Percentiles rank a stretch among this genome's conserved stretches.
Conservation (phyloP, 1,140 invertebrate species). For the Steinernema khuongi region DNA sequence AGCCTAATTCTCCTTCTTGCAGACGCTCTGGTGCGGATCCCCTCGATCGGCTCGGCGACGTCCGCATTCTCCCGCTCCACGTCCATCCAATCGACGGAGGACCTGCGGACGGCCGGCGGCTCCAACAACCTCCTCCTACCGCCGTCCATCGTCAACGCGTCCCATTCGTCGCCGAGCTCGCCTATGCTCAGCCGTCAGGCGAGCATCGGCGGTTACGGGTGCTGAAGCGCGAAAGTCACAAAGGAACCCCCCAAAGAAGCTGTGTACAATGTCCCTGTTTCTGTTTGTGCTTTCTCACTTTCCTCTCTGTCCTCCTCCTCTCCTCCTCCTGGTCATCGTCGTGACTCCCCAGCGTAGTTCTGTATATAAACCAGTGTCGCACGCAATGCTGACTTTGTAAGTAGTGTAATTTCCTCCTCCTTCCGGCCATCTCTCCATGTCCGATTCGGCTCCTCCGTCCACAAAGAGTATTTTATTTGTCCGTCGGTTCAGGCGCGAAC, state of each 20-base stretch:
- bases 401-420: too few species aligned
- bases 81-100: background rate
- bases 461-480: too few species aligned
- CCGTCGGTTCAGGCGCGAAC: too few species aligned
- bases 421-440: too few species aligned
- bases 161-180: background rate
- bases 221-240: conserved; percentile 3
- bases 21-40: background rate
- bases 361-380: too few species aligned
- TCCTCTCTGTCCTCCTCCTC: background rate
- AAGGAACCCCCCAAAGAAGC: too few species aligned
- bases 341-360: too few species aligned
- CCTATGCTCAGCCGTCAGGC: background rate
- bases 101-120: background rate
- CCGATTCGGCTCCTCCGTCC: too few species aligned
- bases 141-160: background rate
- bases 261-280: background rate
- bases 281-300: background rate
- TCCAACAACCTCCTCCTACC: background rate
- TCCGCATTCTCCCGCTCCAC: background rate
- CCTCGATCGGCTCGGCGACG: background rate
- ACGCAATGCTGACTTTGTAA: too few species aligned
- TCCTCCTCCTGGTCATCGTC: too few species aligned
- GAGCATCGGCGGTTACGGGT: conserved; percentile 8
- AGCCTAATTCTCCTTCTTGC: background rate